Evolutionary conservation across 2,888 invertebrate species (phyloP).

Genomic region (Beris morrisii): DNA sequence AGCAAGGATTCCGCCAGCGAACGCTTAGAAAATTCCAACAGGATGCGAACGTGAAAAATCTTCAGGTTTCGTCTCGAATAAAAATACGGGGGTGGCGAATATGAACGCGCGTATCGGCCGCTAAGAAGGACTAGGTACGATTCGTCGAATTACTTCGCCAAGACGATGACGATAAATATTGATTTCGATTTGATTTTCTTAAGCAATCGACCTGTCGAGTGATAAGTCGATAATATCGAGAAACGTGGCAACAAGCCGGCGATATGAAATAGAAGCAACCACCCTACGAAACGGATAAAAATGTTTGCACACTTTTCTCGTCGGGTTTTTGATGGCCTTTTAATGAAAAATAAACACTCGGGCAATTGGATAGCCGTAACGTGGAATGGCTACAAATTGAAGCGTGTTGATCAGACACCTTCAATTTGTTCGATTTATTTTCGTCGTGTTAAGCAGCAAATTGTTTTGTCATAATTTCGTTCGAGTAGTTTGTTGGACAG

Average conservation of each 20-base stretch:
- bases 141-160: no score
- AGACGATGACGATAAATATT: constrained; percentile 18
- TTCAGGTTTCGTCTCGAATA: not conserved
- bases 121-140: no score
- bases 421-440: not conserved
- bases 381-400: constrained; percentile 16
- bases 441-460: constrained; percentile 2
- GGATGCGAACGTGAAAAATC: constrained; percentile 10
- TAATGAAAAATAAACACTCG: constrained; percentile 30
- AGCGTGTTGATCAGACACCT: constrained; percentile 7
- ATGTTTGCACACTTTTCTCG: not conserved
- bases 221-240: constrained; percentile 7
- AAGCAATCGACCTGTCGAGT: not conserved
- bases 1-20: constrained; percentile 10
- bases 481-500: not conserved
- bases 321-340: constrained; percentile 18
- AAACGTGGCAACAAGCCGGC: not conserved
- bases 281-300: not conserved
- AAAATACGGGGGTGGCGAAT: not conserved
- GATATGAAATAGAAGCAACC: not conserved
- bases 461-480: constrained; percentile 3
- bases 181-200: constrained; percentile 24
- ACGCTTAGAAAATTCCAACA: constrained; percentile 25
- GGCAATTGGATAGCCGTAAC: constrained; percentile 18
- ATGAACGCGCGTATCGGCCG: not conserved